These are phyloP conservation scores for Erynnis tages DNA, from an alignment of 2,888 invertebrate genomes.

Conservation along the genomic window DNA sequence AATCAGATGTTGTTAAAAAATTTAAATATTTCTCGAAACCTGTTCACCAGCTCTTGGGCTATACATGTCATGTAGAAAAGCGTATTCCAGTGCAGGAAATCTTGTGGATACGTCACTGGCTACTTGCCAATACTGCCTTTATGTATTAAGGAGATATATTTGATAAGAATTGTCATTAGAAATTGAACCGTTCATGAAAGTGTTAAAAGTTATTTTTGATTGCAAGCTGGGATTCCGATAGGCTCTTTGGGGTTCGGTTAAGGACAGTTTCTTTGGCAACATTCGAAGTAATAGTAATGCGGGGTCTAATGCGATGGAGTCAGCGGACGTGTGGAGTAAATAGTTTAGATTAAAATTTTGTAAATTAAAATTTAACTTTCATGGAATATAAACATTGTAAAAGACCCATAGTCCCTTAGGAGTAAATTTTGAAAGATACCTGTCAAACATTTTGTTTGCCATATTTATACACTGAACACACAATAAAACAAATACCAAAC, in stretches of 20 bases:
- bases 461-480: too few relatives aligned
- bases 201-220: slow-evolving; percentile 13
- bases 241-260: slow-evolving; percentile 32
- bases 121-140: slow-evolving; percentile 35
- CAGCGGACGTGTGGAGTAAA: slow-evolving; percentile 37
- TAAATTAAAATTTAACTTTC: too few relatives aligned
- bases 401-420: too few relatives aligned
- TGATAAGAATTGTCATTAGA: slow-evolving; percentile 24
- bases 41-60: too few relatives aligned
- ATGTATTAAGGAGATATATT: slow-evolving; percentile 31
- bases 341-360: slow-evolving; percentile 22
- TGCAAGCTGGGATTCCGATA: not conserved
- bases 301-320: slow-evolving; percentile 37
- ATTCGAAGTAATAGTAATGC: slow-evolving; percentile 45
- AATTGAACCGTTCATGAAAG: slow-evolving; percentile 9
- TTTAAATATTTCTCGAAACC: too few relatives aligned
- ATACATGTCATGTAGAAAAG: slow-evolving; percentile 28
- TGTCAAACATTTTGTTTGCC: too few relatives aligned
- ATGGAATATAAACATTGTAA: too few relatives aligned
- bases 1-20: too few relatives aligned
- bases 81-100: slow-evolving; percentile 37
- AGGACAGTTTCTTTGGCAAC: slow-evolving; percentile 44
- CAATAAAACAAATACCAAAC: too few relatives aligned
- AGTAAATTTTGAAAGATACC: too few relatives aligned
- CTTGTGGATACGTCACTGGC: slow-evolving; percentile 37